Percentiles rank a stretch among this genome's conserved stretches.
Conservation (phyloP, 2,888 invertebrate genomes). For the Conomelus anceps region DNA sequence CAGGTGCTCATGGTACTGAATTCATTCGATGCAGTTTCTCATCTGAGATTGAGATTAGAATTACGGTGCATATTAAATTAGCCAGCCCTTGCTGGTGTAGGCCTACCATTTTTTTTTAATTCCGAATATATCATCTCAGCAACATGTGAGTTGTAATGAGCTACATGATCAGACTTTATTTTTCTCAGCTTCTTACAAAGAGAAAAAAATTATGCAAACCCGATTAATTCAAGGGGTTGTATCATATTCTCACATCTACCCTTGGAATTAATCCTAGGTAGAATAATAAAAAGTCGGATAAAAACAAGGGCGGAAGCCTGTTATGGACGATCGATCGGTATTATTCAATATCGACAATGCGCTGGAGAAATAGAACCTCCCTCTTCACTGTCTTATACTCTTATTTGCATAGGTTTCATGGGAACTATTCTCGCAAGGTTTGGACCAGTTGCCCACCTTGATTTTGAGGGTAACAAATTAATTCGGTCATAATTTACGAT, state of each 20-base stretch:
- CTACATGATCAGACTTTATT: neutral
- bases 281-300: neutral
- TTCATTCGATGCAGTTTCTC: neutral
- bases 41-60: neutral
- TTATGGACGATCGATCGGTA: neutral
- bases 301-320: neutral
- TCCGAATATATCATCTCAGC: neutral
- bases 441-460: neutral
- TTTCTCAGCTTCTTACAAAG: neutral
- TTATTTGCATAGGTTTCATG: neutral
- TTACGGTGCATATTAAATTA: neutral
- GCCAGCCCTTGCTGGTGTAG: neutral
- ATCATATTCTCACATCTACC: neutral
- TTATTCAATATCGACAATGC: neutral
- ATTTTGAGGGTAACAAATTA: neutral
- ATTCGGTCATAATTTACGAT: neutral
- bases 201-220: neutral
- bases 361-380: neutral
- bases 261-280: neutral
- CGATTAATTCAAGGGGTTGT: neutral
- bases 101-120: no score
- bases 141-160: neutral
- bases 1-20: neutral
- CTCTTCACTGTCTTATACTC: neutral
- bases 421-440: neutral